Evolutionary conservation across 2,113 vertebrate genomes (phyloP).

Genomic region (Callipepla californica): DNA sequence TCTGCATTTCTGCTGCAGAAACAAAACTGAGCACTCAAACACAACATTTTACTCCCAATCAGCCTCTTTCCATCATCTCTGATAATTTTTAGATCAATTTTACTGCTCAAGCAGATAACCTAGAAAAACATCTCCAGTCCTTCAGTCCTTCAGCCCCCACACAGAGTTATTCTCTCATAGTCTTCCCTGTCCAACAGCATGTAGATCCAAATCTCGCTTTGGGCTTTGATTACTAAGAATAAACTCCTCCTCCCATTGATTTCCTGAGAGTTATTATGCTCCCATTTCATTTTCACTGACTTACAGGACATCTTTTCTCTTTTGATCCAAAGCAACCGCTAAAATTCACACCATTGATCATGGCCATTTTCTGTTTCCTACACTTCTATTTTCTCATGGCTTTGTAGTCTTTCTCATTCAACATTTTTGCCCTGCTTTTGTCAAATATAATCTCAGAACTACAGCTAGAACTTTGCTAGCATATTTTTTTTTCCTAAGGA

Average conservation of each 20-base stretch:
- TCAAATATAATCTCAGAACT: neutral
- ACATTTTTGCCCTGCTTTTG: neutral
- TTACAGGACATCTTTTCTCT: neutral
- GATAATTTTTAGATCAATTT: neutral
- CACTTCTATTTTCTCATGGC: neutral
- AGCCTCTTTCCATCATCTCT: neutral
- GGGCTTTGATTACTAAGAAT: neutral
- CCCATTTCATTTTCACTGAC: neutral
- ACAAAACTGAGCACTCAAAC: neutral
- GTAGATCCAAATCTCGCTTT: neutral
- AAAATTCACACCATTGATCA: neutral
- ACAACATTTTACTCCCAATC: neutral
- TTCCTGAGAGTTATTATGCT: neutral
- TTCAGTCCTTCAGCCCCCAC: neutral
- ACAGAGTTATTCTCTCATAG: neutral
- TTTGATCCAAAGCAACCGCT: constrained; percentile 4
- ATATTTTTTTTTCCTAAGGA: neutral
- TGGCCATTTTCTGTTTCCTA: neutral
- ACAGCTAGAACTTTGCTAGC: neutral
- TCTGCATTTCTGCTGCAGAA: neutral
- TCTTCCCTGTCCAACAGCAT: neutral
- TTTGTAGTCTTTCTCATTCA: neutral
- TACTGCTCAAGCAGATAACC: neutral
- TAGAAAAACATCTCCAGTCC: neutral
- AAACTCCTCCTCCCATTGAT: neutral